A percentile compares a stretch with the other conserved stretches of the same genome.
These are phyloP conservation scores for Drosophila eugracilis DNA, from an alignment of 1,140 invertebrate species.

Conservation along the genomic window DNA sequence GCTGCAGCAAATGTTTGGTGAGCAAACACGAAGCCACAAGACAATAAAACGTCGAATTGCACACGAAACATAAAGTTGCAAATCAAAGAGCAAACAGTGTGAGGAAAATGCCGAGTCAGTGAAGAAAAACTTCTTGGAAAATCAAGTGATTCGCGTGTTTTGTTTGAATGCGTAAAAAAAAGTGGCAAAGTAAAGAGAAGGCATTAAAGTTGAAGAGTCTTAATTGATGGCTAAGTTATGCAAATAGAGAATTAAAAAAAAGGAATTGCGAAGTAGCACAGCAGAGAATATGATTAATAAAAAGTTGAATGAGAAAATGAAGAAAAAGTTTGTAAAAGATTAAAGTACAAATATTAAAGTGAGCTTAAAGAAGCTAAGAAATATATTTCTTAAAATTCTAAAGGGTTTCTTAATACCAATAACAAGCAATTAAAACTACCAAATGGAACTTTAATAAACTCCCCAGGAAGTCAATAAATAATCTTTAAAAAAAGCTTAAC, in stretches of 20 bases:
- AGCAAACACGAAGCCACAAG: background rate
- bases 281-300: background rate
- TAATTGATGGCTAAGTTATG: background rate
- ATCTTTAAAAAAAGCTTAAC: background rate
- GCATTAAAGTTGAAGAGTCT: background rate
- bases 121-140: background rate
- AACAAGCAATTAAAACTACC: background rate
- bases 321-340: background rate
- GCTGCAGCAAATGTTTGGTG: conserved; percentile 25
- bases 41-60: conserved; percentile 7
- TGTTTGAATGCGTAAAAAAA: conserved; percentile 1
- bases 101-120: conserved; percentile 5
- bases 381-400: no score
- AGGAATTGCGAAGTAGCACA: background rate
- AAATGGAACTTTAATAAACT: conserved; percentile 4
- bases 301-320: background rate
- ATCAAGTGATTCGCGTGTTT: background rate
- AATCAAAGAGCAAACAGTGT: conserved; percentile 21
- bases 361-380: no score
- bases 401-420: background rate
- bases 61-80: conserved; percentile 10
- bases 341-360: no score
- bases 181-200: background rate
- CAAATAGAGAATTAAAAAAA: background rate
- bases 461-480: background rate